These are phyloP conservation scores for Pseudotriccus pelzelni DNA, from an alignment of 2,797 vertebrate genomes.

Conservation along the genomic window DNA sequence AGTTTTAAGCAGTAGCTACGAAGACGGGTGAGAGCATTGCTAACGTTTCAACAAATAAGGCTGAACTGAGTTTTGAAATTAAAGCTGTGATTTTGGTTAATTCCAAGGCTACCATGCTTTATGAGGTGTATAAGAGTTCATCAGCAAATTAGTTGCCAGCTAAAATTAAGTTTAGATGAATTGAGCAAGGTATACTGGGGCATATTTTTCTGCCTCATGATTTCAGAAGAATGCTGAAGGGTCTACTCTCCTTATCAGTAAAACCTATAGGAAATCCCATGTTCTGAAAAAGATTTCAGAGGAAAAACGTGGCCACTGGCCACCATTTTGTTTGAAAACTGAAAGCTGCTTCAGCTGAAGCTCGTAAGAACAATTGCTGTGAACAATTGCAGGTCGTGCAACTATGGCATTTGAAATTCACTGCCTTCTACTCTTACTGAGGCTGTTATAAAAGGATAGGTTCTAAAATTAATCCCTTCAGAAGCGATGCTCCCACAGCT, in stretches of 20 bases:
- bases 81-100: background rate
- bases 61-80: background rate
- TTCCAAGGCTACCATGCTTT: background rate
- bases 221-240: background rate
- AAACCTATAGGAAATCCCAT: background rate
- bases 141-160: background rate
- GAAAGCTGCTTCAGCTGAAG: background rate
- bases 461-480: background rate
- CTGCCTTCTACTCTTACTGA: background rate
- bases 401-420: background rate
- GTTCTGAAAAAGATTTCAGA: background rate
- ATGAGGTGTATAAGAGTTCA: background rate
- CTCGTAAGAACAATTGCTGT: background rate
- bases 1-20: background rate
- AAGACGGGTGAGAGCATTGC: background rate
- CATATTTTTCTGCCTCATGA: background rate
- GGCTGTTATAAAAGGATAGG: background rate
- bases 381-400: background rate
- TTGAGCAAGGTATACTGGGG: background rate
- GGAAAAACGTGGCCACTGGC: rapidly evolving
- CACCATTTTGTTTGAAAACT: background rate
- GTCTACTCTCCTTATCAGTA: background rate
- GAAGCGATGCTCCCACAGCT: background rate
- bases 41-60: background rate
- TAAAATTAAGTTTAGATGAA: background rate